Evolutionary conservation across 2,888 invertebrate species (phyloP).

Genomic region (Diploptera punctata): DNA sequence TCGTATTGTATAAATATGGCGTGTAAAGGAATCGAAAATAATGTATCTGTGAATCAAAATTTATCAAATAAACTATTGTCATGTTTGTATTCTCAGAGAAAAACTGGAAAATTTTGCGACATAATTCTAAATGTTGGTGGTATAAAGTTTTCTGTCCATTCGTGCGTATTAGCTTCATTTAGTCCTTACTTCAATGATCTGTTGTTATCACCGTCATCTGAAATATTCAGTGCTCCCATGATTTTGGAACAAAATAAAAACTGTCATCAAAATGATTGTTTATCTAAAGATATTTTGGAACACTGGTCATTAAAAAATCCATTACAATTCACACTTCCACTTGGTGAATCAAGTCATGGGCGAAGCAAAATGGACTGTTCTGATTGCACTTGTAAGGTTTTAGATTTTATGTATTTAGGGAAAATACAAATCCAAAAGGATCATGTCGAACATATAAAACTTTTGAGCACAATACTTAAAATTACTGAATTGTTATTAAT

Average conservation of each 20-base stretch:
- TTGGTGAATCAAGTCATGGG: not conserved
- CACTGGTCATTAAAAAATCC: constrained; percentile 35
- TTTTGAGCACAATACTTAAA: constrained; percentile 26
- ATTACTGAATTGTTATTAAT: constrained; percentile 34
- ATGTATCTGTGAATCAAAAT: constrained; percentile 16
- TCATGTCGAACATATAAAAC: constrained; percentile 37
- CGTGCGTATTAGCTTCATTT: constrained; percentile 39
- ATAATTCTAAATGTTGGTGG: constrained; percentile 32
- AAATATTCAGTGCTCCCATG: not conserved
- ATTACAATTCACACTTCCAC: constrained; percentile 26
- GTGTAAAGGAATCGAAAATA: not conserved
- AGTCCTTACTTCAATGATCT: constrained; percentile 33
- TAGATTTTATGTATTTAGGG: constrained; percentile 42
- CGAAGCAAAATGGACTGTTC: constrained; percentile 21
- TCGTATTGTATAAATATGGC: constrained; percentile 4
- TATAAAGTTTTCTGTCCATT: constrained; percentile 31
- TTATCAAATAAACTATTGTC: constrained; percentile 32
- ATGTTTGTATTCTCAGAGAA: constrained; percentile 35
- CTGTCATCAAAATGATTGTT: not conserved
- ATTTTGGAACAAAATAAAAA: not conserved
- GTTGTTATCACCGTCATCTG: not conserved
- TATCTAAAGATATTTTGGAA: constrained; percentile 1
- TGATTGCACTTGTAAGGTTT: constrained; percentile 37
- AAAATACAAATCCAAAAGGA: constrained; percentile 36
- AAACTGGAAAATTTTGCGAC: constrained; percentile 36